phyloP scores from a whole-genome alignment of 53 echinoderm and acorn worm species.

The Actinopyga echinites region DNA sequence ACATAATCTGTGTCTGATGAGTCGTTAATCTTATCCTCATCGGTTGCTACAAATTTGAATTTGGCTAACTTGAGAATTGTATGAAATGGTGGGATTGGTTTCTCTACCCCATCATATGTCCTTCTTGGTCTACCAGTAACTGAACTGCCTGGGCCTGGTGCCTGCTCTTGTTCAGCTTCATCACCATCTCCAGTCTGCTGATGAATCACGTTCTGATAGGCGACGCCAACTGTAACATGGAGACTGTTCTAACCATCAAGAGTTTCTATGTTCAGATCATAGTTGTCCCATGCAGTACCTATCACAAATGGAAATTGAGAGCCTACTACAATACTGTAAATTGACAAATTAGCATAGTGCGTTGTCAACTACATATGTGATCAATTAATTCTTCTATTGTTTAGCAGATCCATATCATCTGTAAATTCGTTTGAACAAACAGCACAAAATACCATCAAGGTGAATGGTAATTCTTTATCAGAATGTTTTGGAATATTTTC shows the following conservation, averaged over 20 bases:
- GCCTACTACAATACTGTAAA: conserved; percentile 15
- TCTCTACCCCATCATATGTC: conserved; percentile 7
- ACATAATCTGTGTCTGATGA: conserved; percentile 15
- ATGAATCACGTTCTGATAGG: conserved; percentile 39
- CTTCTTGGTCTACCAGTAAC: conserved; percentile 42
- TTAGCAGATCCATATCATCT: not conserved
- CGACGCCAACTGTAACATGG: conserved; percentile 52
- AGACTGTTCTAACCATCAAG: conserved; percentile 48
- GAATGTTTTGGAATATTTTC: too few relatives aligned
- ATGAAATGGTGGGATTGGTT: conserved; percentile 40
- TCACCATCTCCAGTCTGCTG: not conserved
- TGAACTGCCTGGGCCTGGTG: not conserved
- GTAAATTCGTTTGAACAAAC: too few relatives aligned
- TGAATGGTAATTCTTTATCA: too few relatives aligned
- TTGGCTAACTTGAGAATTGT: conserved; percentile 58
- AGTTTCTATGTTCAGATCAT: conserved; percentile 58
- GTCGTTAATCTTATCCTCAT: conserved; percentile 3
- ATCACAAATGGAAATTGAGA: not conserved
- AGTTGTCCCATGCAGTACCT: conserved; percentile 63
- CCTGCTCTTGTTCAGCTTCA: not conserved
- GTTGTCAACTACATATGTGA: not conserved
- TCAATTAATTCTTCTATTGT: not conserved
- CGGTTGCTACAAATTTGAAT: conserved; percentile 44
- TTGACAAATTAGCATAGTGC: conserved; percentile 16
- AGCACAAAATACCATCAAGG: too few relatives aligned